These are phyloP conservation scores for Nymphicus hollandicus DNA, from an alignment of 2,113 vertebrate species.

Conservation along the genomic window DNA sequence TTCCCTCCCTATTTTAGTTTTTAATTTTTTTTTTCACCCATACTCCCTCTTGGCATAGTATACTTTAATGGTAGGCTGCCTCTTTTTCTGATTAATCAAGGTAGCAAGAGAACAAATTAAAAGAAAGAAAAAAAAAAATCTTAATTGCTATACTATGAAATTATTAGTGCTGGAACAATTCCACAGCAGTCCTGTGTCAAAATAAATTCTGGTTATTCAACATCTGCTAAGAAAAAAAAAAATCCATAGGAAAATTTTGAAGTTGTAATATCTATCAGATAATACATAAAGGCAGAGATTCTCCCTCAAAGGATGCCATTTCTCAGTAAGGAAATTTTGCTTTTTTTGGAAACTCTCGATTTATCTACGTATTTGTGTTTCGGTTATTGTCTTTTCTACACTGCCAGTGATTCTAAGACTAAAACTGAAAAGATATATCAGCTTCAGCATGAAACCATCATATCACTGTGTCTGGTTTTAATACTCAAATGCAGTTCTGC, in stretches of 20 bases:
- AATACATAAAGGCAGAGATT: neutral
- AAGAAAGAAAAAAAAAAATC: neutral
- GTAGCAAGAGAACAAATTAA: conserved; percentile 24
- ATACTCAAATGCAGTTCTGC: neutral
- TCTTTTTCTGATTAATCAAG: conserved; percentile 36
- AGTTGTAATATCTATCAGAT: neutral
- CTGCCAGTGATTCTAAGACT: neutral
- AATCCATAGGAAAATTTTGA: neutral
- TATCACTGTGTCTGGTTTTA: neutral
- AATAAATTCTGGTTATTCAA: neutral
- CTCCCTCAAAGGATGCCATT: neutral
- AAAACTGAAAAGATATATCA: neutral
- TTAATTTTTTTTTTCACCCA: neutral
- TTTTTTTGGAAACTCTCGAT: neutral
- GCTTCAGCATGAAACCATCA: neutral
- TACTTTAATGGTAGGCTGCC: conserved; percentile 16
- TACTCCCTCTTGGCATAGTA: conserved; percentile 39
- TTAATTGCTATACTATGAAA: conserved; percentile 3
- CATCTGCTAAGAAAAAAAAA: neutral
- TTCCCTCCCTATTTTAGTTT: neutral
- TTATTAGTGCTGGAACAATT: conserved; percentile 25
- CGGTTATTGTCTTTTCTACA: neutral
- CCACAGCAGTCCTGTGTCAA: neutral
- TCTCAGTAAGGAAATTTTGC: neutral
- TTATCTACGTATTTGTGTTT: neutral